phyloP scores from a whole-genome alignment of 2,797 vertebrate species.

The Enteromius anoplus region DNA sequence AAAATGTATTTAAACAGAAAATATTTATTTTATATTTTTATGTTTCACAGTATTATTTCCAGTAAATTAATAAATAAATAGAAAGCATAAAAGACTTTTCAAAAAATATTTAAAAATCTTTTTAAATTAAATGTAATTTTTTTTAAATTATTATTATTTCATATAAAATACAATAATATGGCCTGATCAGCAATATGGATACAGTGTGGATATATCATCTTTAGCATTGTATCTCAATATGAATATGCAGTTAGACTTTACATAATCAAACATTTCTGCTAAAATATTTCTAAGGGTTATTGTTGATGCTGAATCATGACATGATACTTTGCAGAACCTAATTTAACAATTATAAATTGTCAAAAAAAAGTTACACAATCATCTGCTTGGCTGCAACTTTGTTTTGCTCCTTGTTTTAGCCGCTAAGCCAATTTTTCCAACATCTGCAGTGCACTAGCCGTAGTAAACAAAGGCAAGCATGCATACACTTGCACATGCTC shows the following conservation, averaged over 20 bases:
- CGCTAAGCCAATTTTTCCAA: not conserved
- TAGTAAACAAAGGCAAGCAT: constrained; percentile 46
- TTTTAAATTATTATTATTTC: not conserved
- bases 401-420: constrained; percentile 26
- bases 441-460: not conserved
- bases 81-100: not conserved
- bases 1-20: not conserved
- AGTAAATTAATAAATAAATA: not conserved
- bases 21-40: not conserved
- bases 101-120: not conserved
- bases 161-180: not conserved
- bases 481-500: constrained; percentile 45
- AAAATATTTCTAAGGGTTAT: not conserved
- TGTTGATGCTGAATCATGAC: not conserved
- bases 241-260: not conserved
- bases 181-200: not conserved
- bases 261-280: not conserved
- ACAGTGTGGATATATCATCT: not conserved
- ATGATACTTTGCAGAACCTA: not conserved
- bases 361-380: constrained; percentile 9
- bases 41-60: not conserved
- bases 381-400: constrained; percentile 6
- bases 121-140: not conserved
- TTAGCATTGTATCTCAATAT: not conserved
- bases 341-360: not conserved